Evolutionary conservation across 2,797 vertebrate species (phyloP), one percentile per base, ranked within the genome.

Genomic region (Enteromius unitaeniatus): DNA sequence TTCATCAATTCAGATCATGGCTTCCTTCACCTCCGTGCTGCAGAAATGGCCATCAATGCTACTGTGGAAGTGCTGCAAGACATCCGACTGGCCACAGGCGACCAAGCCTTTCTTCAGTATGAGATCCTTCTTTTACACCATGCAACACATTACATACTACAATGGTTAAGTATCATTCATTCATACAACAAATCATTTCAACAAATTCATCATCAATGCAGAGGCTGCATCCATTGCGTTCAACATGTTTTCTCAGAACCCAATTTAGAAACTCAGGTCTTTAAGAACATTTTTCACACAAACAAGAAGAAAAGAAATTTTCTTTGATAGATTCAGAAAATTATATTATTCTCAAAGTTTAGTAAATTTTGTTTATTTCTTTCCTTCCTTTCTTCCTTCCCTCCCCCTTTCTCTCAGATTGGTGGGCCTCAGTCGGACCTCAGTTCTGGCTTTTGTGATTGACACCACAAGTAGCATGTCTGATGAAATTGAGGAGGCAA

Each of bases 381-480:
- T 31, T 31, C 28, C 28, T 31, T 31, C 28, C 28, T 31, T 31
- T 2, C 28, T 31, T 31, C 28, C 28, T 2, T 31, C 28, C 28
- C 28, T 2, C 28, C 2, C 28, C 42, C 19, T 68, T 10, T 83
- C 21, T 55, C 0, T 0, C 85, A 95, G 94, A 78, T 67, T 95
- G 73, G 88, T 95, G 90, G 94, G 92, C 14, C 84, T 94, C 37
- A 90, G 89, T 15, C 91, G 91, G 69, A 88, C 92, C 31, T 62
- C 92, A 4, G 90, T 87, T 34, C 42, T 95, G 81, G 93, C 92
- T 87, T 93, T 94, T 78, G 94, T 94, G 47, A 93, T 95, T 4
- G 94, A 95, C 89, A 94, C 93, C 64, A 77, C 53, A 0, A 23
- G 75, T 7, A 95, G 92, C 23, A 95, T 94, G 94, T 34, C 23